phyloP scores from a whole-genome alignment of 1,140 invertebrate species.

The Neodiprion virginianus region DNA sequence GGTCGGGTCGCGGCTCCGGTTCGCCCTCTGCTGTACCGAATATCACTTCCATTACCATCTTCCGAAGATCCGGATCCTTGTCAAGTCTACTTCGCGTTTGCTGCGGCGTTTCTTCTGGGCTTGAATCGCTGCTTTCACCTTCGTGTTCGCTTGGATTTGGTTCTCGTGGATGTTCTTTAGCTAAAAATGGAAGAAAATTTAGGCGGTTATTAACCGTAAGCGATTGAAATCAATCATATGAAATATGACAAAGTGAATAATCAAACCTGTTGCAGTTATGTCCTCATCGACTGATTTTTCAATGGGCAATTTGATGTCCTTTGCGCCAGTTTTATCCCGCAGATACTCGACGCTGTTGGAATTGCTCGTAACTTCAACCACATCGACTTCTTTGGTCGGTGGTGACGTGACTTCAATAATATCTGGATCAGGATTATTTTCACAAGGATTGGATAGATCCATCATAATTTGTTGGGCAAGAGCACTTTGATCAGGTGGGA shows the following conservation, averaged over 20 bases:
- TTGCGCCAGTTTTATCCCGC: too few species aligned
- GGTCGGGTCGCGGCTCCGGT: not conserved
- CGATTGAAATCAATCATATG: too few species aligned
- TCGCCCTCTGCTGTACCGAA: constrained; percentile 35
- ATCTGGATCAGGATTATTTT: constrained; percentile 18
- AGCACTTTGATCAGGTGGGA: constrained; percentile 32
- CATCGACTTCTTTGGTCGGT: not conserved
- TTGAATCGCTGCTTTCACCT: constrained; percentile 8
- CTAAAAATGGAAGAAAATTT: too few species aligned
- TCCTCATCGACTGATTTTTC: too few species aligned
- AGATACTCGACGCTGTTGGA: not conserved
- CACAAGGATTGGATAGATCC: not conserved
- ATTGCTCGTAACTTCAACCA: not conserved
- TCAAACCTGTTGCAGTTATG: too few species aligned
- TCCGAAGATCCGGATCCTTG: constrained; percentile 36
- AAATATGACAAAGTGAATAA: too few species aligned
- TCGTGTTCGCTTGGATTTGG: not conserved
- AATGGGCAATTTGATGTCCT: too few species aligned
- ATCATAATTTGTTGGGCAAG: constrained; percentile 14
- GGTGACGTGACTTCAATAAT: constrained; percentile 22
- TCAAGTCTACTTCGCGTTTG: constrained; percentile 18
- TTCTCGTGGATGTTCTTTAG: too few species aligned
- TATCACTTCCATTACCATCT: constrained; percentile 50
- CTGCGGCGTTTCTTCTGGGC: constrained; percentile 8
- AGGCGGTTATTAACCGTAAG: too few species aligned